Percentiles rank a stretch among this genome's conserved stretches.
Evolutionary conservation across 2,888 invertebrate species (phyloP).

Genomic region (Drosophila nr. fundita): DNA sequence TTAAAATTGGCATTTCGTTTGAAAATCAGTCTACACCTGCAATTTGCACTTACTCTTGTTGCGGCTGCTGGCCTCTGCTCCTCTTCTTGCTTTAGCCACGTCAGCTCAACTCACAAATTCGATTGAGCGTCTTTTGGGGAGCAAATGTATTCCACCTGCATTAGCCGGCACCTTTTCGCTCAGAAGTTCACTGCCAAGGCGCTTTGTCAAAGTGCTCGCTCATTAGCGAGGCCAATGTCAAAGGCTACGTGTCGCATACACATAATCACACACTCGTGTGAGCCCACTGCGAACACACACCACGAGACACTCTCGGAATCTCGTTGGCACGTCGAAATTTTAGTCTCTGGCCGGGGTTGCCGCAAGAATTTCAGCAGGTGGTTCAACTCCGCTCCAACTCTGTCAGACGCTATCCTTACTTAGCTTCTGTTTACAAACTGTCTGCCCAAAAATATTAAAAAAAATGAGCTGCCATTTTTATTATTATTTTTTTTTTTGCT

Average conservation of each 20-base stretch:
- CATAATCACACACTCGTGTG: slow-evolving; percentile 5
- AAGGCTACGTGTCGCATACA: slow-evolving; percentile 72
- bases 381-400: slow-evolving; percentile 23
- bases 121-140: slow-evolving; percentile 6
- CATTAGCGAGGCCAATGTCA: slow-evolving; percentile 78
- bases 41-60: neutral
- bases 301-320: neutral
- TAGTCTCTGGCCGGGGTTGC: slow-evolving; percentile 39
- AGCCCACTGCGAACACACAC: neutral
- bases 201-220: slow-evolving; percentile 68
- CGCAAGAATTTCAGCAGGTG: slow-evolving; percentile 61
- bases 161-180: slow-evolving; percentile 35
- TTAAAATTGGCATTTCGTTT: neutral
- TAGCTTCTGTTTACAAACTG: slow-evolving; percentile 71
- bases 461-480: slow-evolving; percentile 72
- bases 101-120: neutral
- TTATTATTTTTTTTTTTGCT: slow-evolving; percentile 49
- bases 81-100: slow-evolving; percentile 22
- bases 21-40: neutral
- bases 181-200: slow-evolving; percentile 69
- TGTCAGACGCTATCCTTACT: slow-evolving; percentile 39
- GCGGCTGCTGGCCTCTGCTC: neutral
- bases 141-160: slow-evolving; percentile 23
- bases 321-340: slow-evolving; percentile 52
- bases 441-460: slow-evolving; percentile 75